These are phyloP conservation scores for Idaea aversata DNA, from an alignment of 2,888 invertebrate species.

Conservation along the genomic window DNA sequence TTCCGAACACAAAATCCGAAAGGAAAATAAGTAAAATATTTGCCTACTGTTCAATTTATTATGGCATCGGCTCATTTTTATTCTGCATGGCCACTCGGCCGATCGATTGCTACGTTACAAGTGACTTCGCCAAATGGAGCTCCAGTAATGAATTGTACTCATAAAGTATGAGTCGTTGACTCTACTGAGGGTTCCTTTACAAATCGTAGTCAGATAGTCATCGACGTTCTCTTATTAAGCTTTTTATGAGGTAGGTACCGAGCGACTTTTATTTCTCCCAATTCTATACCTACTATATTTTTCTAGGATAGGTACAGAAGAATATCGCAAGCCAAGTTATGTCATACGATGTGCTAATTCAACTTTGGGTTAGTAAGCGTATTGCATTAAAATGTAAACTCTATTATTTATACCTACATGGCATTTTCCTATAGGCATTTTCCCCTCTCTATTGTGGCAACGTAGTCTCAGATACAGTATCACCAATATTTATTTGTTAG, in stretches of 20 bases:
- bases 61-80: neutral
- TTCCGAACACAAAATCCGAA: neutral
- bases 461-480: too few relatives aligned
- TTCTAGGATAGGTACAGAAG: neutral
- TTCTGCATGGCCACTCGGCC: neutral
- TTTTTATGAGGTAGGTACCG: neutral
- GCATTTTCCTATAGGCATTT: too few relatives aligned
- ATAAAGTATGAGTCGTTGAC: constrained; percentile 28
- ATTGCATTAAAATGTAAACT: too few relatives aligned
- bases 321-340: too few relatives aligned
- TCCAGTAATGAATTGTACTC: constrained; percentile 23
- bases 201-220: constrained; percentile 10
- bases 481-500: too few relatives aligned
- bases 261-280: neutral
- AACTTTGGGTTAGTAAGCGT: too few relatives aligned
- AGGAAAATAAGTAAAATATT: neutral
- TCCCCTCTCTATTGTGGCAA: too few relatives aligned
- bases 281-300: neutral
- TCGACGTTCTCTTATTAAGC: neutral
- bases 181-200: constrained; percentile 23
- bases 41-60: neutral
- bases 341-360: too few relatives aligned
- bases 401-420: too few relatives aligned
- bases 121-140: neutral
- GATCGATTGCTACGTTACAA: neutral